These are phyloP conservation scores for Zootoca vivipara DNA, from an alignment of 2,113 vertebrate genomes.

Conservation along the genomic window DNA sequence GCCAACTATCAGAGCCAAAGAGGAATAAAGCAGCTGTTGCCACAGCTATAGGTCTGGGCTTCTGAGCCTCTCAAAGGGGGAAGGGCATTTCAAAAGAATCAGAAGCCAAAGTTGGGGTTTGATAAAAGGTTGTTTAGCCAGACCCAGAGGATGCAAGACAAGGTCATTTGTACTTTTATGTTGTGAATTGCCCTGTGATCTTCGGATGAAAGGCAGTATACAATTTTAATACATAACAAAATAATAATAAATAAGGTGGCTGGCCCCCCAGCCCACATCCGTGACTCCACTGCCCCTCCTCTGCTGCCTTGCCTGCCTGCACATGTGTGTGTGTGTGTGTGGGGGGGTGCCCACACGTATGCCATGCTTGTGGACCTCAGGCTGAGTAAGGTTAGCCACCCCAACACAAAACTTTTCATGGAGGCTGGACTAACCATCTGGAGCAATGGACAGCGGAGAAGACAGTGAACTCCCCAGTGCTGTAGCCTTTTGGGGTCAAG, in stretches of 20 bases:
- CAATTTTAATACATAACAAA: too few relatives aligned
- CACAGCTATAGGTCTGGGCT: neutral
- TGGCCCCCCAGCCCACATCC: too few relatives aligned
- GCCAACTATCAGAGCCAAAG: neutral
- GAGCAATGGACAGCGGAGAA: neutral
- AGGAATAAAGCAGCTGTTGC: neutral
- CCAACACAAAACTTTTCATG: neutral
- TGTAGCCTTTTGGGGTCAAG: neutral
- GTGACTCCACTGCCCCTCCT: too few relatives aligned
- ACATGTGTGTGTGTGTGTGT: too few relatives aligned
- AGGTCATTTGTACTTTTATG: too few relatives aligned
- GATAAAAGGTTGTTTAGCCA: neutral
- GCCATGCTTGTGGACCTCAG: too few relatives aligned
- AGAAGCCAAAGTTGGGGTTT: neutral
- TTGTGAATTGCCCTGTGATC: too few relatives aligned
- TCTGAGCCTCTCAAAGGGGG: neutral
- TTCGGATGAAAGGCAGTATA: too few relatives aligned
- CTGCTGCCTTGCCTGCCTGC: too few relatives aligned
- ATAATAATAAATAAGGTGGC: too few relatives aligned
- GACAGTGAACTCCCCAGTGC: neutral
- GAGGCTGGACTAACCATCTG: neutral
- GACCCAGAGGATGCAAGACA: neutral
- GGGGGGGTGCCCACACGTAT: too few relatives aligned
- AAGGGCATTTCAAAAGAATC: neutral
- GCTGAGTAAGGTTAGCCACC: too few relatives aligned